Percentiles rank a stretch among this genome's conserved stretches.
These are phyloP conservation scores for Ethmia dodecea DNA, from an alignment of 2,888 invertebrate genomes.

Conservation along the genomic window DNA sequence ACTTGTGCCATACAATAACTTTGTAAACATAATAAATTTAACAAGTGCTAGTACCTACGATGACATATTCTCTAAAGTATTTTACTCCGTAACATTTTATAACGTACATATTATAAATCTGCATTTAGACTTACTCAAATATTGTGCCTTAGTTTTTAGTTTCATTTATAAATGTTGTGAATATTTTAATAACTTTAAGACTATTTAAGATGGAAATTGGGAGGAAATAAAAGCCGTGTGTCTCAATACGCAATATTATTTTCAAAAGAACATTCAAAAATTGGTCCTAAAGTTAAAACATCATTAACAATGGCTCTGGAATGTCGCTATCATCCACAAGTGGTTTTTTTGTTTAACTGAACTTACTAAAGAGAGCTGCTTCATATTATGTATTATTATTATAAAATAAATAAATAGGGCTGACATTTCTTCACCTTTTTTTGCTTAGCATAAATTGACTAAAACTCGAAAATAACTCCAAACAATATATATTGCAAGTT, in stretches of 20 bases:
- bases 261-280: conserved; percentile 77
- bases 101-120: too few species aligned
- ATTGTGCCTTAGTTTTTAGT: conserved; percentile 1
- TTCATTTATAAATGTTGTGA: conserved; percentile 18
- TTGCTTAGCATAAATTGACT: background rate
- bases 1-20: conserved; percentile 33
- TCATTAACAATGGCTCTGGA: conserved; percentile 77
- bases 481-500: background rate
- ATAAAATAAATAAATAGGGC: background rate
- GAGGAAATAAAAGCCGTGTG: conserved; percentile 39
- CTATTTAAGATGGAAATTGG: conserved; percentile 14
- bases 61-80: conserved; percentile 44
- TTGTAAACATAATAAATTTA: background rate
- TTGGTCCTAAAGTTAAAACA: conserved; percentile 77
- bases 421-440: background rate
- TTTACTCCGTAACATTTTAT: conserved; percentile 37
- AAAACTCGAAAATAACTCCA: background rate
- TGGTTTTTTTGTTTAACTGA: conserved; percentile 35
- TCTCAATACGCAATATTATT: conserved; percentile 76
- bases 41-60: background rate
- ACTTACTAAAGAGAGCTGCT: conserved; percentile 47
- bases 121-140: too few species aligned
- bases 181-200: conserved; percentile 18
- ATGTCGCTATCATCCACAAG: conserved; percentile 66
- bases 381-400: background rate